Conservation (phyloP, 2,113 vertebrate genomes). For the Megaleporinus macrocephalus region DNA sequence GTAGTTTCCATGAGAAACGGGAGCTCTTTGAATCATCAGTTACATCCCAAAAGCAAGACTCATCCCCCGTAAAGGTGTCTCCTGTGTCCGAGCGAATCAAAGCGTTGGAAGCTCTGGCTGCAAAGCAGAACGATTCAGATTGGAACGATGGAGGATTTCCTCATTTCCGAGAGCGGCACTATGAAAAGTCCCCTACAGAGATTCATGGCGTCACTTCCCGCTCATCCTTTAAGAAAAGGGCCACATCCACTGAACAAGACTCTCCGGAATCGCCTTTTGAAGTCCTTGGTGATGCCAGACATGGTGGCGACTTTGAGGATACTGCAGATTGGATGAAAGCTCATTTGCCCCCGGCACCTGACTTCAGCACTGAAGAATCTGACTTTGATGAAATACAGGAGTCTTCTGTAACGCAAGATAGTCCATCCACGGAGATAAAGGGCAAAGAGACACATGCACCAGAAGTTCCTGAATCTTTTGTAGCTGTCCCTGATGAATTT, state of each 20-base stretch:
- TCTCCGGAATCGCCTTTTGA: conserved; percentile 90
- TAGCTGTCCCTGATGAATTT: conserved; percentile 74
- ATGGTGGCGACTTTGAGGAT: conserved; percentile 81
- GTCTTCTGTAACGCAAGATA: conserved; percentile 40
- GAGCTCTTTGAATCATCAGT: conserved; percentile 60
- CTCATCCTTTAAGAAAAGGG: conserved; percentile 60
- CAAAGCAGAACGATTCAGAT: conserved; percentile 71
- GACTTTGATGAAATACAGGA: conserved; percentile 63
- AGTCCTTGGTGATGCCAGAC: conserved; percentile 79
- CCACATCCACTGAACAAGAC: conserved; percentile 66
- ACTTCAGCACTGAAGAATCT: conserved; percentile 65
- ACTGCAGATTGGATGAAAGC: conserved; percentile 76
- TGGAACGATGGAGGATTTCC: conserved; percentile 66
- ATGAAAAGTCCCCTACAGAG: conserved; percentile 64
- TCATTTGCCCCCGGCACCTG: conserved; percentile 74
- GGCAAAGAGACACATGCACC: conserved; percentile 50
- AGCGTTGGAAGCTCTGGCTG: conserved; percentile 74
- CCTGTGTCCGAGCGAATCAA: conserved; percentile 81
- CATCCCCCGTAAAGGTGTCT: conserved; percentile 71
- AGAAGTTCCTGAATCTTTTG: conserved; percentile 66
- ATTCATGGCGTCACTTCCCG: conserved; percentile 48
- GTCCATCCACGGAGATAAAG: conserved; percentile 58
- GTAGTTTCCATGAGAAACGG: conserved; percentile 62
- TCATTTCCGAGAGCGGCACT: conserved; percentile 69
- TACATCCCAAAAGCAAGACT: conserved; percentile 57